phyloP scores from a whole-genome alignment of 2,113 vertebrate species.

The Chloroceryle aenea region DNA sequence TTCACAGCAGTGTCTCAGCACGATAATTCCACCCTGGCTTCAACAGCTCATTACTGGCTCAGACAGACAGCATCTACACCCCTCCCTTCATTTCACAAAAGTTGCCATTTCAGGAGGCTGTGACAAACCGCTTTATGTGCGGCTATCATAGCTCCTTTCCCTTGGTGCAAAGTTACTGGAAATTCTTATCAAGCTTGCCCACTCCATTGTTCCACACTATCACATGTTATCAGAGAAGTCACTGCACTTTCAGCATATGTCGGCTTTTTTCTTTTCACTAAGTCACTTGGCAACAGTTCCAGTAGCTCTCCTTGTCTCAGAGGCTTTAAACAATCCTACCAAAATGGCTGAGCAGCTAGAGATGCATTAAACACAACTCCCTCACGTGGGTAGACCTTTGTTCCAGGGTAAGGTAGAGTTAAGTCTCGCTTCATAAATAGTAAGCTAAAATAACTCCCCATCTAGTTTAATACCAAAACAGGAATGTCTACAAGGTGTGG shows the following conservation, averaged over 20 bases:
- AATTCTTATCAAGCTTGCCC: conserved; percentile 31
- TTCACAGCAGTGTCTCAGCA: rapidly evolving
- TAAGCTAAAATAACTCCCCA: not conserved
- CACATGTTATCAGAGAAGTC: not conserved
- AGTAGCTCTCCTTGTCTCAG: not conserved
- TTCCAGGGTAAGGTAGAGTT: not conserved
- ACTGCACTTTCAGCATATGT: not conserved
- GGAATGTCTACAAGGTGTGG: conserved; percentile 9
- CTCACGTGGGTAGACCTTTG: not conserved
- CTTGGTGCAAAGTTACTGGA: conserved; percentile 15
- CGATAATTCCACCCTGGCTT: not conserved
- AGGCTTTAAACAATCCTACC: conserved; percentile 11
- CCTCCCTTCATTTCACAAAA: not conserved
- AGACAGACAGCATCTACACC: not conserved
- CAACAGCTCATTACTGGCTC: not conserved
- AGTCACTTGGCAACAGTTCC: not conserved
- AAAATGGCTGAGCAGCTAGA: conserved; percentile 5
- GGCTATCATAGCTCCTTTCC: not conserved
- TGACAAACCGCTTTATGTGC: not conserved
- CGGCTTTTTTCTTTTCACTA: not conserved
- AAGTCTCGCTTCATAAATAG: conserved; percentile 1
- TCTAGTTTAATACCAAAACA: not conserved
- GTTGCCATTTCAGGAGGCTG: not conserved
- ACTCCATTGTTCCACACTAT: conserved; percentile 19
- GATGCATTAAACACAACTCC: not conserved